Conservation (phyloP, 2,113 vertebrate species). For the Mixornis gularis region DNA sequence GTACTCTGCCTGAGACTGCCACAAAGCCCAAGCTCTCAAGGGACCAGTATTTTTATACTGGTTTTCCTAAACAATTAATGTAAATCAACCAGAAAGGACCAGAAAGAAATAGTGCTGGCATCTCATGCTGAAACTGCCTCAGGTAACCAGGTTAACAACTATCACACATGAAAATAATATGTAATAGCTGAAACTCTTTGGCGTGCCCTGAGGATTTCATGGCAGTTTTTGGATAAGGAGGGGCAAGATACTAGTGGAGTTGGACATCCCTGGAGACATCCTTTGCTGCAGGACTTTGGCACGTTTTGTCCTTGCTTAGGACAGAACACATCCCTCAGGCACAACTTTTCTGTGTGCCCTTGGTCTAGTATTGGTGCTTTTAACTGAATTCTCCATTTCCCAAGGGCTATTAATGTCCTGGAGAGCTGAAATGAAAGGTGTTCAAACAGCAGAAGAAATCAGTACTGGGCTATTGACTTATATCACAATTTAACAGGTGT, state of each 20-base stretch:
- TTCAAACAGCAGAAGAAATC: neutral
- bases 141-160: neutral
- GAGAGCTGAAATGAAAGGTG: neutral
- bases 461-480: neutral
- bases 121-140: neutral
- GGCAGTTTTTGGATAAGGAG: neutral
- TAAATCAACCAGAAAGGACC: neutral
- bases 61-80: slow-evolving; percentile 44
- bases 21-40: neutral
- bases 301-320: neutral
- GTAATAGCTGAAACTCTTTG: neutral
- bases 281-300: neutral
- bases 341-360: neutral
- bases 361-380: neutral
- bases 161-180: neutral
- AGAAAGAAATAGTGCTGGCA: neutral
- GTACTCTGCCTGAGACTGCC: neutral
- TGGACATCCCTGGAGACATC: neutral
- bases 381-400: neutral
- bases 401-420: neutral
- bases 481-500: neutral
- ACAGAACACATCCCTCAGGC: neutral
- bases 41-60: slow-evolving; percentile 2
- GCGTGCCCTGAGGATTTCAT: neutral
- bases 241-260: neutral